Percentiles rank a stretch among this genome's conserved stretches.
Evolutionary conservation across 1,140 invertebrate genomes (phyloP).

Genomic region (Drosophila kepulauana): DNA sequence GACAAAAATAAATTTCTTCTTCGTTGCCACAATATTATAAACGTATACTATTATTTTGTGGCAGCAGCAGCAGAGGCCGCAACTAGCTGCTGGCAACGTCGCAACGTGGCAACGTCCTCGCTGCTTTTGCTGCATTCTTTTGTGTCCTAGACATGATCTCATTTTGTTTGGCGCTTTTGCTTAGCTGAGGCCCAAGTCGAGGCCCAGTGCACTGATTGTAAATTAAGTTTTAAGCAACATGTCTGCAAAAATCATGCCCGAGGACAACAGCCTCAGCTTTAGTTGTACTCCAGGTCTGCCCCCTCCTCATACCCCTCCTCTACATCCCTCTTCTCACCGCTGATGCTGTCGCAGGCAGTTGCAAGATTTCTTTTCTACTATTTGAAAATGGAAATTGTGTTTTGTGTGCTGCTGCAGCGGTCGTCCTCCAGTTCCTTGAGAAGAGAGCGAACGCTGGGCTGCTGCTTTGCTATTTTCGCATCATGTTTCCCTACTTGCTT

Average conservation of each 20-base stretch:
- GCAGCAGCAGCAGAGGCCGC: slow-evolving; percentile 41
- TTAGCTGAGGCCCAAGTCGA: slow-evolving; percentile 45
- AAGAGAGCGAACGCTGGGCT: slow-evolving; percentile 35
- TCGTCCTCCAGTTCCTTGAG: slow-evolving; percentile 69
- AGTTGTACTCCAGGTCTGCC: neutral
- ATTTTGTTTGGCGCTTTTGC: slow-evolving; percentile 50
- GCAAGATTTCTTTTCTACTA: slow-evolving; percentile 64
- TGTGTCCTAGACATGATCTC: slow-evolving; percentile 48
- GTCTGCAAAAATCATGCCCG: slow-evolving; percentile 80
- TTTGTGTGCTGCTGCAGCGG: slow-evolving; percentile 59
- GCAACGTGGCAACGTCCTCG: neutral
- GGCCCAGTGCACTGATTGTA: slow-evolving; percentile 64
- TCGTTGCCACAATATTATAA: slow-evolving; percentile 55
- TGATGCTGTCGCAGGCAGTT: slow-evolving; percentile 68
- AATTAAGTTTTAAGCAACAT: slow-evolving; percentile 83
- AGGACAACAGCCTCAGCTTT: slow-evolving; percentile 56
- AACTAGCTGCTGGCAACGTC: slow-evolving; percentile 39
- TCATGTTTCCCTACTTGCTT: slow-evolving; percentile 22
- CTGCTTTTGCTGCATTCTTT: slow-evolving; percentile 3
- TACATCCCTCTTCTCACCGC: neutral
- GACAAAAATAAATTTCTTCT: slow-evolving; percentile 51
- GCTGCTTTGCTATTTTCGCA: slow-evolving; percentile 33
- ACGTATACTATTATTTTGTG: slow-evolving; percentile 62
- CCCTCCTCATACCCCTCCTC: too few species aligned
- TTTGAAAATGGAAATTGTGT: slow-evolving; percentile 82